phyloP scores from a whole-genome alignment of 2,888 invertebrate genomes.

The Acanthopleura granulata region DNA sequence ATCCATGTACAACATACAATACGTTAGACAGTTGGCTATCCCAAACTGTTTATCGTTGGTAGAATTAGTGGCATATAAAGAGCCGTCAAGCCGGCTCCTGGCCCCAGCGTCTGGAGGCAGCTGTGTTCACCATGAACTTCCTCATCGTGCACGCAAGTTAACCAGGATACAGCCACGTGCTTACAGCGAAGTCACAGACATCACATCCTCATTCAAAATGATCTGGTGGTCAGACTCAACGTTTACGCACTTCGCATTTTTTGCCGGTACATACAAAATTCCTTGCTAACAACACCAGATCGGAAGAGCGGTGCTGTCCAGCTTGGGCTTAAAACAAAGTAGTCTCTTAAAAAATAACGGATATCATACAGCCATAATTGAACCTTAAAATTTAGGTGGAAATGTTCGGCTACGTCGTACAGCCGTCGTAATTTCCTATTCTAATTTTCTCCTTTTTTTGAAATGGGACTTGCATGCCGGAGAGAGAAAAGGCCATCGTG shows the following conservation, averaged over 20 bases:
- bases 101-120: not conserved
- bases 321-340: too few species aligned
- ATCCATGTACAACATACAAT: not conserved
- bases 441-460: conserved; percentile 10
- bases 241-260: too few species aligned
- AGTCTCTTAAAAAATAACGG: too few species aligned
- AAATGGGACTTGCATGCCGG: not conserved
- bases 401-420: too few species aligned
- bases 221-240: too few species aligned
- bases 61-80: not conserved
- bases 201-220: too few species aligned
- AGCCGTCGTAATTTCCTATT: not conserved
- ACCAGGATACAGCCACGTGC: too few species aligned
- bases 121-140: not conserved
- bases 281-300: too few species aligned
- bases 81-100: not conserved
- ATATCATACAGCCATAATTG: not conserved
- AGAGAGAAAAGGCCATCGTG: not conserved
- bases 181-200: too few species aligned
- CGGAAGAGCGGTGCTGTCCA: too few species aligned
- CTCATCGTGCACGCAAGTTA: too few species aligned
- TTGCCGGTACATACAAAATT: too few species aligned
- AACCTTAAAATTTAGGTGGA: not conserved
- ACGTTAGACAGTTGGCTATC: not conserved
- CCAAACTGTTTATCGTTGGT: not conserved